phyloP scores from a whole-genome alignment of 2,113 vertebrate species.

The Dissostichus mawsoni region DNA sequence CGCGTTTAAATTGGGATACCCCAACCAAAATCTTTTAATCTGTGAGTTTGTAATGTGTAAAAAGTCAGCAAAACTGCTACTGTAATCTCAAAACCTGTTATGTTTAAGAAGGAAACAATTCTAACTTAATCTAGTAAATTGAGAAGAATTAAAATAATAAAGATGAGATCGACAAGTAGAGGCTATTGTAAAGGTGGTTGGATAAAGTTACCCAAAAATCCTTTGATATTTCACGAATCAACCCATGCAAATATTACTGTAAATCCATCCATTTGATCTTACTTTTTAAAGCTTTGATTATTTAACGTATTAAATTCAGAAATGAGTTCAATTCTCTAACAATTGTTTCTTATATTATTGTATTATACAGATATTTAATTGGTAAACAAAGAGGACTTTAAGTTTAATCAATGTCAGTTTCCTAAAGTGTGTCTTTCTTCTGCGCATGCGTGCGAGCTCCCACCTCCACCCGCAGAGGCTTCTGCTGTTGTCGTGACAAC shows the following conservation, averaged over 20 bases:
- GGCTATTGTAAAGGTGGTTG: neutral
- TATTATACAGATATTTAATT: neutral
- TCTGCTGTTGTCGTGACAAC: constrained; percentile 47
- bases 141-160: no score
- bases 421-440: neutral
- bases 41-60: neutral
- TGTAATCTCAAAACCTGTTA: no score
- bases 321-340: no score
- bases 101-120: no score
- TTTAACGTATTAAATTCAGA: no score
- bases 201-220: neutral
- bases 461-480: no score
- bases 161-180: no score
- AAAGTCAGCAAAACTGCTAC: neutral
- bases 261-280: no score
- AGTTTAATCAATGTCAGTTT: no score
- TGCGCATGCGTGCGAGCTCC: constrained; percentile 35
- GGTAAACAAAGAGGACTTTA: neutral
- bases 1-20: neutral
- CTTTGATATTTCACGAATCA: neutral
- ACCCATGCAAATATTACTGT: neutral
- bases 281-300: no score
- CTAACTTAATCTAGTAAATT: no score
- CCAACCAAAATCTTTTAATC: neutral
- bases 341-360: no score